Percentiles rank a stretch among this genome's conserved stretches.
phyloP scores from a whole-genome alignment of 2,113 vertebrate genomes.

The Platysternon megacephalum region DNA sequence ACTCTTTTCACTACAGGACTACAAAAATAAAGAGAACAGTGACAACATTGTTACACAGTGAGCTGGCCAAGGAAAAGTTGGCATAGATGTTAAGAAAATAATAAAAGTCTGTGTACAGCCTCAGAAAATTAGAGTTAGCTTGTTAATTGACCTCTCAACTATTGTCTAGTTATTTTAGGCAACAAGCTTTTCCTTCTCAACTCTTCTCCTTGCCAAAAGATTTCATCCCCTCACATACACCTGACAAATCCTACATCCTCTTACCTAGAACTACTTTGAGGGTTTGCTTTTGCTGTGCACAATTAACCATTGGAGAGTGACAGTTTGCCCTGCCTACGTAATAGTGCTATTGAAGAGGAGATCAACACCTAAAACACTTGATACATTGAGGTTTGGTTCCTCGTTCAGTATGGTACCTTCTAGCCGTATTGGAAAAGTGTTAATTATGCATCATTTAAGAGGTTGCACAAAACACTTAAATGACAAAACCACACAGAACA shows the following conservation, averaged over 20 bases:
- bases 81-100: neutral
- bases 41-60: neutral
- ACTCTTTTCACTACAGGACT: slow-evolving; percentile 95
- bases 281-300: neutral
- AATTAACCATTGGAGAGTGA: neutral
- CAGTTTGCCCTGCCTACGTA: neutral
- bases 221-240: neutral
- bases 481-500: neutral
- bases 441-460: neutral
- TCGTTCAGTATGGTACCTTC: neutral
- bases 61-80: neutral
- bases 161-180: neutral
- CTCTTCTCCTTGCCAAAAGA: neutral
- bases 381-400: neutral
- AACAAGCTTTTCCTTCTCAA: neutral
- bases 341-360: neutral
- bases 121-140: neutral
- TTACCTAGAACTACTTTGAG: neutral
- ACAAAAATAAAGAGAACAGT: neutral
- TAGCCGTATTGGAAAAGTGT: neutral
- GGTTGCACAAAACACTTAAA: neutral
- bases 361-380: neutral
- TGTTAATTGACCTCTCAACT: neutral
- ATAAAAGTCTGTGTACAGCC: neutral
- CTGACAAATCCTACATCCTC: neutral